Conservation (phyloP, 2,888 invertebrate species). For the Xylota segnis region DNA sequence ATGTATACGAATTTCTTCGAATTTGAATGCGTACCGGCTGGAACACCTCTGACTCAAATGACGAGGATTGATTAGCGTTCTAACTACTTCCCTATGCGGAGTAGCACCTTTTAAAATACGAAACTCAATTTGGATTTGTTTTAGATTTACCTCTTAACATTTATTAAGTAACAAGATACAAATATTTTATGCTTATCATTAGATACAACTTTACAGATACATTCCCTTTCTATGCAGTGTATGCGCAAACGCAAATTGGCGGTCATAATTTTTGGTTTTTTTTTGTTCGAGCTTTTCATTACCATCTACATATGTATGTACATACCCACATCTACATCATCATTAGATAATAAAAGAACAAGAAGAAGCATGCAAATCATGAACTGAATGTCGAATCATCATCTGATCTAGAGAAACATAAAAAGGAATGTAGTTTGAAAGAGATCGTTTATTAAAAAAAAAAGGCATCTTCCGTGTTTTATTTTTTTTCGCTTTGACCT, state of each 20-base stretch:
- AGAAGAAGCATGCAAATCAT: constrained; percentile 7
- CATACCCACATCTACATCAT: constrained; percentile 6
- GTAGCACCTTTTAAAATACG: not conserved
- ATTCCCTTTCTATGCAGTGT: not conserved
- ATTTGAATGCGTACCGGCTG: not conserved
- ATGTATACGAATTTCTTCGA: too few relatives aligned
- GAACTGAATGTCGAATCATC: constrained; percentile 25
- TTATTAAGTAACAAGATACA: not conserved
- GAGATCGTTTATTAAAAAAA: constrained; percentile 25
- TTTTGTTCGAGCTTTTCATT: constrained; percentile 6
- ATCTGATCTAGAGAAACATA: constrained; percentile 20
- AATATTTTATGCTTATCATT: not conserved
- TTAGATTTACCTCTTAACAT: not conserved
- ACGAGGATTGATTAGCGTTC: not conserved
- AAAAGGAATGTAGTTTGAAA: constrained; percentile 20
- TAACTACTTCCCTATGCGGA: not conserved
- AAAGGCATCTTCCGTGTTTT: constrained; percentile 31
- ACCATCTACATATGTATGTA: not conserved
- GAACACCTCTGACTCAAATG: not conserved
- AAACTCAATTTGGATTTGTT: not conserved
- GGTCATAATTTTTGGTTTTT: not conserved
- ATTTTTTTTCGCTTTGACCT: constrained; percentile 19
- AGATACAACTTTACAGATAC: not conserved
- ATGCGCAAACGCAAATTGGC: not conserved
- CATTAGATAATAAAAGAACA: constrained; percentile 10